A percentile compares a stretch with the other conserved stretches of the same genome.
These are phyloP conservation scores for Indicator indicator DNA, from an alignment of 2,113 vertebrate species.

Conservation along the genomic window DNA sequence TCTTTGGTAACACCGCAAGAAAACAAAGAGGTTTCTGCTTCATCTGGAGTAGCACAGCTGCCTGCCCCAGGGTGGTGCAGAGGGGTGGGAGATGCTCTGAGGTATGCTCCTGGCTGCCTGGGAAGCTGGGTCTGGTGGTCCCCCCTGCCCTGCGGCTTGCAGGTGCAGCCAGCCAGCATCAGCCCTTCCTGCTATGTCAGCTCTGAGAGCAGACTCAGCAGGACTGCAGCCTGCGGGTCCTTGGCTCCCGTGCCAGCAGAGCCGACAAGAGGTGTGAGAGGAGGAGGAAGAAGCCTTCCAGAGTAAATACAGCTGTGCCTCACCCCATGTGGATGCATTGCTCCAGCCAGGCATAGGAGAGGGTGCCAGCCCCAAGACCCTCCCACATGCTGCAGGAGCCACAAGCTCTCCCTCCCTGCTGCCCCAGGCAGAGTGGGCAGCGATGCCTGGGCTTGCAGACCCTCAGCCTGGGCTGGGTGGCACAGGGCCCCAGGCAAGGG, in stretches of 20 bases:
- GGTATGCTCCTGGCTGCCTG: not conserved
- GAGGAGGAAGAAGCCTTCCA: not conserved
- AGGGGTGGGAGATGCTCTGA: accelerated
- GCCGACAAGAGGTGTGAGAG: not conserved
- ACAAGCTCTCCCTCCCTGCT: not conserved
- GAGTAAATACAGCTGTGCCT: constrained; percentile 22
- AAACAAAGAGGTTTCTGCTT: not conserved
- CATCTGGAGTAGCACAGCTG: not conserved
- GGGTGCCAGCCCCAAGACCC: not conserved
- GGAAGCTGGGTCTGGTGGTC: not conserved
- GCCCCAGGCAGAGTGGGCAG: not conserved
- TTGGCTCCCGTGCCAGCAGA: accelerated
- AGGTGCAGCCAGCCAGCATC: not conserved
- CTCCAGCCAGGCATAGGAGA: accelerated
- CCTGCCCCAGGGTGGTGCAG: not conserved
- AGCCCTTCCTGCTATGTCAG: not conserved
- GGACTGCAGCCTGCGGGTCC: not conserved
- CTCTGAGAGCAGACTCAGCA: not conserved
- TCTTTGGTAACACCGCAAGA: not conserved
- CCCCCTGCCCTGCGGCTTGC: not conserved
- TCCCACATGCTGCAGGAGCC: accelerated
- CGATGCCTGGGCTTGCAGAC: not conserved
- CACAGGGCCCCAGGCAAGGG: accelerated
- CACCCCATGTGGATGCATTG: accelerated
- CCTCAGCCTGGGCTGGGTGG: not conserved